A percentile compares a stretch with the other conserved stretches of the same genome.
These are phyloP conservation scores for Platypus cylindrus DNA, from an alignment of 2,888 invertebrate genomes.

Conservation along the genomic window DNA sequence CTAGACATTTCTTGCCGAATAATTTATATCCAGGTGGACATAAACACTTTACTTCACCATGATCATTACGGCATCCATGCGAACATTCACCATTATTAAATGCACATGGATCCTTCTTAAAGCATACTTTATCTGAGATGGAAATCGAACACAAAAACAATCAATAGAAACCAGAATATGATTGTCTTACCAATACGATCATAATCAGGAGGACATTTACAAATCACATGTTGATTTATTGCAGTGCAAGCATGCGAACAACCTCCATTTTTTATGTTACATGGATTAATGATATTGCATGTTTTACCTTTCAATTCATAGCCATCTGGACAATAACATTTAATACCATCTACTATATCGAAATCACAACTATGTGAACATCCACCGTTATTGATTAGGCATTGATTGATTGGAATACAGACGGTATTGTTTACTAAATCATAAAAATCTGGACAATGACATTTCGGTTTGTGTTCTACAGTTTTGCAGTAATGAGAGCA, in stretches of 20 bases:
- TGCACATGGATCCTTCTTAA: conserved; percentile 35
- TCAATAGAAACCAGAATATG: neutral
- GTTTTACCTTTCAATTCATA: conserved; percentile 25
- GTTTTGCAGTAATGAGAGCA: conserved; percentile 45
- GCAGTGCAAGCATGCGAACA: conserved; percentile 42
- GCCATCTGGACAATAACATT: conserved; percentile 39
- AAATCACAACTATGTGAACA: conserved; percentile 41
- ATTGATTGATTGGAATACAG: conserved; percentile 29
- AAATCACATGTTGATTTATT: conserved; percentile 36
- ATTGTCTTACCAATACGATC: conserved; percentile 11
- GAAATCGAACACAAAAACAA: neutral
- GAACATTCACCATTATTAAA: conserved; percentile 38
- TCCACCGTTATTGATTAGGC: conserved; percentile 40
- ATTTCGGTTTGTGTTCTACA: conserved; percentile 38
- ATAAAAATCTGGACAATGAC: conserved; percentile 38
- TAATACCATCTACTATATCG: conserved; percentile 21
- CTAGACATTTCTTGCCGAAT: conserved; percentile 31
- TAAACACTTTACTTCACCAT: conserved; percentile 42
- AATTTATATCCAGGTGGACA: conserved; percentile 28
- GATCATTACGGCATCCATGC: conserved; percentile 38
- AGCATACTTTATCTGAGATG: conserved; percentile 26
- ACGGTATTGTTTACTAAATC: conserved; percentile 20
- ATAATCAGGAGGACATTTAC: conserved; percentile 37
- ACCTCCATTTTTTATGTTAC: conserved; percentile 28
- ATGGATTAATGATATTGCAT: conserved; percentile 25